phyloP scores from a whole-genome alignment of 2,797 vertebrate species.

The Dendrocincla tyrannina region DNA sequence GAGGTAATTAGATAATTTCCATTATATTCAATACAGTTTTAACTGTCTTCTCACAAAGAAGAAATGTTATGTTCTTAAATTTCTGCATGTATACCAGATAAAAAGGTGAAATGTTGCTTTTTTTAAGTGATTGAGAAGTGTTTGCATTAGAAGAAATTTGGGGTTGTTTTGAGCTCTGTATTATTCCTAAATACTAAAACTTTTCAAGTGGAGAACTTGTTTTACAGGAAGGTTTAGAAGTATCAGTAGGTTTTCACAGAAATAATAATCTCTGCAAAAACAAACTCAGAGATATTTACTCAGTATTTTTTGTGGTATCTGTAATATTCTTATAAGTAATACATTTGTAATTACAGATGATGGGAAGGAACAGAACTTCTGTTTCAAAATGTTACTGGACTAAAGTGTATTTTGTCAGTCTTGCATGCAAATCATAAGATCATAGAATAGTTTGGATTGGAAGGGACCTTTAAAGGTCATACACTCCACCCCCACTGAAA shows the following conservation, averaged over 20 bases:
- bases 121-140: not conserved
- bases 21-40: not conserved
- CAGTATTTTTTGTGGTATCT: not conserved
- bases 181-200: not conserved
- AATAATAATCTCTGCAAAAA: not conserved
- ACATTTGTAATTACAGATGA: not conserved
- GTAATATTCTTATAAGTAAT: not conserved
- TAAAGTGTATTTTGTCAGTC: not conserved
- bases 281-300: not conserved
- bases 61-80: not conserved
- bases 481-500: not conserved
- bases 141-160: not conserved
- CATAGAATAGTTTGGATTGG: not conserved
- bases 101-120: not conserved
- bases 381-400: not conserved
- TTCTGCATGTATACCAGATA: not conserved
- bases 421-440: not conserved
- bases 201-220: not conserved
- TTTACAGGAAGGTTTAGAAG: not conserved
- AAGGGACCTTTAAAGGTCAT: not conserved
- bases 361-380: not conserved
- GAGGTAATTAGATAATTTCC: conserved; percentile 83
- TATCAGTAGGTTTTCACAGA: not conserved
- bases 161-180: not conserved
- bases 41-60: not conserved